These are phyloP conservation scores for Melospiza georgiana DNA, from an alignment of 2,113 vertebrate genomes.

Conservation along the genomic window DNA sequence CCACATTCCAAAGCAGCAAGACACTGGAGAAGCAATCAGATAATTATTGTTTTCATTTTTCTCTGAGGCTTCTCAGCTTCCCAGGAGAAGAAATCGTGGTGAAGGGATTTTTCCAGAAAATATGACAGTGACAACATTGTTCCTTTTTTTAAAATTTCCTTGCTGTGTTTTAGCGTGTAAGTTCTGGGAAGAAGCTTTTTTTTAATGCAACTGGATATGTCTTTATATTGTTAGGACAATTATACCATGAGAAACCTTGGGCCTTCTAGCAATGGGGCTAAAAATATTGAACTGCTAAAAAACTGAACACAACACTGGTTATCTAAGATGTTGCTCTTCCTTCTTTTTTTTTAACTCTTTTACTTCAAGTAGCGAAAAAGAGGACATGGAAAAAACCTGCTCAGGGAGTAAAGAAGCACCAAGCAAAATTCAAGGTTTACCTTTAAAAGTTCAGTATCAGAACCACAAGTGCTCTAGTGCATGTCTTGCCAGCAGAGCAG, in stretches of 20 bases:
- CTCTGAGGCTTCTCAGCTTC: too few species aligned
- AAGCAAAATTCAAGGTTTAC: not conserved
- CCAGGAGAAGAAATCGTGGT: too few species aligned
- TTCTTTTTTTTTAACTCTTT: not conserved
- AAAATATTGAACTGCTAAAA: not conserved
- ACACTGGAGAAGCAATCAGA: too few species aligned
- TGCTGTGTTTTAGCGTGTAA: not conserved
- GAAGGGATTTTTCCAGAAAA: too few species aligned
- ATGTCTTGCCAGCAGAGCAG: conserved; percentile 74
- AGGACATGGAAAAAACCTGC: not conserved
- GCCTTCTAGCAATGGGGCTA: not conserved
- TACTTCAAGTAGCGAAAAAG: conserved; percentile 35
- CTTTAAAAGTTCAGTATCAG: conserved; percentile 29
- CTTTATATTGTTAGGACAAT: not conserved
- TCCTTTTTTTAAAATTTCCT: not conserved
- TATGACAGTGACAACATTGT: accelerated
- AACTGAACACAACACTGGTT: not conserved
- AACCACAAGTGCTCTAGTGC: conserved; percentile 76
- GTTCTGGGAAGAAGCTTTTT: not conserved
- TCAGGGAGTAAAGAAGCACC: conserved; percentile 11
- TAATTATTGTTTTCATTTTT: too few species aligned
- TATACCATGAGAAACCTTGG: not conserved
- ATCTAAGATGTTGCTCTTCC: not conserved
- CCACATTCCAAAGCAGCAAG: too few species aligned
- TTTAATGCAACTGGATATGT: not conserved